A percentile compares a stretch with the other conserved stretches of the same genome.
phyloP scores from a whole-genome alignment of 2,797 vertebrate genomes.

The Rachycentron canadum region DNA sequence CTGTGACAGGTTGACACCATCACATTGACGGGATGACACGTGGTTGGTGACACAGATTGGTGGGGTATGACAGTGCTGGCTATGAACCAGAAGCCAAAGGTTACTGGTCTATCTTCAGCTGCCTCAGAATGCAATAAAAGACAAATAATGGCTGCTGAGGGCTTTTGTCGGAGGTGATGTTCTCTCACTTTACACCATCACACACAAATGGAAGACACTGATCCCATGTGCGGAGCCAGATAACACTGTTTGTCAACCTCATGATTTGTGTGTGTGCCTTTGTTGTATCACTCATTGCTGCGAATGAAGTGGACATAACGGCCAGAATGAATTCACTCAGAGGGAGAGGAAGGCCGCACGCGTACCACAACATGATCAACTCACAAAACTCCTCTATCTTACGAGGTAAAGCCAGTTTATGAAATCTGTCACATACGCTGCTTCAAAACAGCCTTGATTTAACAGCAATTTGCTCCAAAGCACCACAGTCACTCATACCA shows the following conservation, averaged over 20 bases:
- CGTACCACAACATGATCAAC: constrained; percentile 9
- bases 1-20: background rate
- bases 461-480: background rate
- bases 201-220: constrained; percentile 41
- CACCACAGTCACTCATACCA: background rate
- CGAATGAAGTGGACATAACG: constrained; percentile 28
- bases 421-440: constrained; percentile 6
- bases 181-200: constrained; percentile 25
- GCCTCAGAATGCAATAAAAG: constrained; percentile 44
- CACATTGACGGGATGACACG: constrained; percentile 25
- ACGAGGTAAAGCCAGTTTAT: constrained; percentile 2
- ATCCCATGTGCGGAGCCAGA: constrained; percentile 27
- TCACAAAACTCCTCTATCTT: constrained; percentile 5
- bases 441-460: constrained; percentile 19
- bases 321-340: constrained; percentile 26
- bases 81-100: constrained; percentile 33
- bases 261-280: constrained; percentile 42
- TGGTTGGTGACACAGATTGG: constrained; percentile 6
- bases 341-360: constrained; percentile 14
- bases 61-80: background rate
- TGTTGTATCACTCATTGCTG: constrained; percentile 39
- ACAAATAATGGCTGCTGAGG: constrained; percentile 26
- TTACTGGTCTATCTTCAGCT: constrained; percentile 14
- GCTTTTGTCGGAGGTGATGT: constrained; percentile 37
- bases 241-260: constrained; percentile 48